These are phyloP conservation scores for Adelosebastes latens DNA, from an alignment of 2,797 vertebrate genomes.

Conservation along the genomic window DNA sequence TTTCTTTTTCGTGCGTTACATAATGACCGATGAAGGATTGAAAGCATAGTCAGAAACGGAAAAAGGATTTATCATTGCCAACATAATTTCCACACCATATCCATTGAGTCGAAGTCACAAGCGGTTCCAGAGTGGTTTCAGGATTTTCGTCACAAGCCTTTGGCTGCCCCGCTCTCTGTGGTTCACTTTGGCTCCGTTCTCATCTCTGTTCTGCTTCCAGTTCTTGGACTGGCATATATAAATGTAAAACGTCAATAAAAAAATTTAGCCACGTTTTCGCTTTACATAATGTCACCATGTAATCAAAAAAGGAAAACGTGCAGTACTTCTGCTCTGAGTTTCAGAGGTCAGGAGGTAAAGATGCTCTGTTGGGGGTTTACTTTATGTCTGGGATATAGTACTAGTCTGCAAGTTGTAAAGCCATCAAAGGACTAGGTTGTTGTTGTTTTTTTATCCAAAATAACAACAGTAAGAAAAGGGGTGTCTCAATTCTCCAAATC, in stretches of 20 bases:
- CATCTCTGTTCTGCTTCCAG: slow-evolving; percentile 52
- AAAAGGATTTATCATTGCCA: slow-evolving; percentile 51
- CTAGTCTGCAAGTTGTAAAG: not conserved
- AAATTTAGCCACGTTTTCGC: slow-evolving; percentile 24
- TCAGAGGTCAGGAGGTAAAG: slow-evolving; percentile 6
- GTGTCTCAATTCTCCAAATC: too few species aligned
- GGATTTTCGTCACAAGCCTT: slow-evolving; percentile 50
- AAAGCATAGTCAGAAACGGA: slow-evolving; percentile 44
- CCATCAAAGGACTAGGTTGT: too few species aligned
- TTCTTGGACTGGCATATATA: slow-evolving; percentile 11
- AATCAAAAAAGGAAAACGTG: slow-evolving; percentile 19
- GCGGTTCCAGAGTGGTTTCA: slow-evolving; percentile 48
- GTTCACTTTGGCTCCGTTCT: slow-evolving; percentile 43
- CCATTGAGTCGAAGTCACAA: slow-evolving; percentile 30
- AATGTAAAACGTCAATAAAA: slow-evolving; percentile 26
- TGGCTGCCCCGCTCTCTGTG: slow-evolving; percentile 32
- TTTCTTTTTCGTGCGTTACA: slow-evolving; percentile 48
- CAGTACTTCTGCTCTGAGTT: not conserved
- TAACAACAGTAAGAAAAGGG: not conserved
- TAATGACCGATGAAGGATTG: slow-evolving; percentile 41
- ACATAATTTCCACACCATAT: slow-evolving; percentile 51
- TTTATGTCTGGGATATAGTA: not conserved
- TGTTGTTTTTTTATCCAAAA: too few species aligned
- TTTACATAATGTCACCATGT: slow-evolving; percentile 29
- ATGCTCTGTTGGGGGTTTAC: not conserved